Evolutionary conservation across 2,797 vertebrate species (phyloP), one percentile per base, ranked within the genome.

Genomic region (Lagocephalus sceleratus): DNA sequence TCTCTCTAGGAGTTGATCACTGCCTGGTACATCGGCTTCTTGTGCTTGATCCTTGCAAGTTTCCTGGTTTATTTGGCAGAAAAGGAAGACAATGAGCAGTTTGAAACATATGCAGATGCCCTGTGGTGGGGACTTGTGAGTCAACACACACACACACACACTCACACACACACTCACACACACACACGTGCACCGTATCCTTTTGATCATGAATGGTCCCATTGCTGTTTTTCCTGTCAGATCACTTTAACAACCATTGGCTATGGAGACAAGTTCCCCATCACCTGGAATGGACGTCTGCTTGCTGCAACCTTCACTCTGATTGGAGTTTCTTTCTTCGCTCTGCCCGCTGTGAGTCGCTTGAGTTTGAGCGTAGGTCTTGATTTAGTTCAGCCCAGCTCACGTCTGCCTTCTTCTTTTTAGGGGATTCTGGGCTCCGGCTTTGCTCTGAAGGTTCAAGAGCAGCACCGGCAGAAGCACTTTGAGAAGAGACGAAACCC

Each of bases 81-180:
- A 84, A 99, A 99, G 68, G 97, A 98, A 26, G 94, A 97, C 79
- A 98, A 98, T 0, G 92, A 94, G n/a, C 93, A 97, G 85, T 99
- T 99, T 66, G 95, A 96, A 71, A 99, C 96, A 0, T 99, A 99
- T 0, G 97, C 97, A 0, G 97, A 99, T 0, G 97, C 97, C 2
- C 93, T 99, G 47, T 99, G 97, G 97, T 99, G 97, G 97, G 97
- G 97, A 72, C 90, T 98, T 94, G 97, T 99, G 85, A 95, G 95
- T 71, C 25, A 41, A 17, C 26, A 54, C 44, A 45, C 8, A n/a
- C 0, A 22, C 6, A 5, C 35, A n/a, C 40, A 35, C 0, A 54
- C 21, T 39, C 16, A 14, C 10, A 44, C 19, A 20, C 23, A 41
- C 14, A 45, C 20, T 5, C 17, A 21, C 12, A 46, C 21, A 15